Conservation (phyloP, 1,140 invertebrate genomes). For the Leptopilina clavipes region DNA sequence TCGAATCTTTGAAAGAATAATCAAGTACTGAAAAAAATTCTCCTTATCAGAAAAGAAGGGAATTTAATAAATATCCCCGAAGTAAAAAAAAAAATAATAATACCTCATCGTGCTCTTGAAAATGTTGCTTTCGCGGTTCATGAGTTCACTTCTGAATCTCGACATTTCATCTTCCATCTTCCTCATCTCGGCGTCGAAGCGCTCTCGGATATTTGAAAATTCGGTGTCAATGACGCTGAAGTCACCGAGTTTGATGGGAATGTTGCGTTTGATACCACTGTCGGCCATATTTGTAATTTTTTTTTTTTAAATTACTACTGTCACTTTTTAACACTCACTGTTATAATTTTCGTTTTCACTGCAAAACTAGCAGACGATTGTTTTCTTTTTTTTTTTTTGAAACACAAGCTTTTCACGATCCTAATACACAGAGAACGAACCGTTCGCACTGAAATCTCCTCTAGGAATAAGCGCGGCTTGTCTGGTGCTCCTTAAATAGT, state of each 20-base stretch:
- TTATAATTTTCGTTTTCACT: conserved; percentile 39
- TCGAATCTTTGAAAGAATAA: neutral
- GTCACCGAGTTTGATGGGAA: conserved; percentile 94
- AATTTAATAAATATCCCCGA: neutral
- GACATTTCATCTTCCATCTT: conserved; percentile 99
- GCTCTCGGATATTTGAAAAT: conserved; percentile 95
- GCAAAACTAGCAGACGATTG: conserved; percentile 10
- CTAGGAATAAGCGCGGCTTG: conserved; percentile 66
- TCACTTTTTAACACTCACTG: conserved; percentile 37
- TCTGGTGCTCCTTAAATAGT: conserved; percentile 70
- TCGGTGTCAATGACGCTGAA: conserved; percentile 97
- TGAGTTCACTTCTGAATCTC: conserved; percentile 93
- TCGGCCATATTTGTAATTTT: conserved; percentile 79
- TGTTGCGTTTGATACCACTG: conserved; percentile 88
- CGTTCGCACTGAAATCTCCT: conserved; percentile 49
- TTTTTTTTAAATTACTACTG: conserved; percentile 13
- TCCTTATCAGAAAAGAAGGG: no score
- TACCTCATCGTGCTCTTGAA: conserved; percentile 77
- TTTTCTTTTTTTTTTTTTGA: neutral
- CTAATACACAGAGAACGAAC: conserved; percentile 29
- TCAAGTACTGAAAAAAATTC: neutral
- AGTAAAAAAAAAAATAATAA: neutral
- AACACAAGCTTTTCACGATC: conserved; percentile 37
- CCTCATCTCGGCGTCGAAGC: conserved; percentile 97
- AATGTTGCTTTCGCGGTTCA: conserved; percentile 93